These are phyloP conservation scores for Fukomys damarensis DNA, from an alignment of 2,113 vertebrate genomes.

Conservation along the genomic window DNA sequence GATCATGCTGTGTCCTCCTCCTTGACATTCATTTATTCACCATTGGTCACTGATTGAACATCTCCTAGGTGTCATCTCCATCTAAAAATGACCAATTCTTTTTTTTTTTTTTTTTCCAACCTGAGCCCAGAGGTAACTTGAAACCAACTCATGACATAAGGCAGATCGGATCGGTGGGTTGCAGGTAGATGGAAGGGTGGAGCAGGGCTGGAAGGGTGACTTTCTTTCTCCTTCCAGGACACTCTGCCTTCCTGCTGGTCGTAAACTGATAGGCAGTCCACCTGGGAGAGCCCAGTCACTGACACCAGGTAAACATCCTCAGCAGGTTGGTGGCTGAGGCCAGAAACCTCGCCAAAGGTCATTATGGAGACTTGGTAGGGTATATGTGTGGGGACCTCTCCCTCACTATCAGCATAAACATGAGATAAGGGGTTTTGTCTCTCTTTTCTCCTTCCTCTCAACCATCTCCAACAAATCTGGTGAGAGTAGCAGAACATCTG, in stretches of 20 bases:
- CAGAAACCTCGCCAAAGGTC: not conserved
- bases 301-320: not conserved
- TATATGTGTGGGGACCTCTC: not conserved
- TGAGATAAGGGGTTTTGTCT: not conserved
- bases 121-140: not conserved
- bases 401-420: not conserved
- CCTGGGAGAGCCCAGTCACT: not conserved
- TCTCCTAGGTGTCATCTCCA: not conserved
- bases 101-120: not conserved
- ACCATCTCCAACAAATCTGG: not conserved
- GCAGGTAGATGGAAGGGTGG: not conserved
- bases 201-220: not conserved
- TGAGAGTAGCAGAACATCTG: not conserved
- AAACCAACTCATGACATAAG: not conserved
- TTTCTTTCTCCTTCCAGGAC: not conserved
- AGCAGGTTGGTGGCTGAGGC: not conserved
- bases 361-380: not conserved
- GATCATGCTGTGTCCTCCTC: not conserved
- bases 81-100: not conserved
- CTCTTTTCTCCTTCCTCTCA: not conserved
- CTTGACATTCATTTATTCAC: not conserved
- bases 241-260: not conserved
- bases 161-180: not conserved
- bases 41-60: not conserved
- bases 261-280: not conserved